Conservation (phyloP, 2,888 invertebrate species). For the Ptychoptera albimana region DNA sequence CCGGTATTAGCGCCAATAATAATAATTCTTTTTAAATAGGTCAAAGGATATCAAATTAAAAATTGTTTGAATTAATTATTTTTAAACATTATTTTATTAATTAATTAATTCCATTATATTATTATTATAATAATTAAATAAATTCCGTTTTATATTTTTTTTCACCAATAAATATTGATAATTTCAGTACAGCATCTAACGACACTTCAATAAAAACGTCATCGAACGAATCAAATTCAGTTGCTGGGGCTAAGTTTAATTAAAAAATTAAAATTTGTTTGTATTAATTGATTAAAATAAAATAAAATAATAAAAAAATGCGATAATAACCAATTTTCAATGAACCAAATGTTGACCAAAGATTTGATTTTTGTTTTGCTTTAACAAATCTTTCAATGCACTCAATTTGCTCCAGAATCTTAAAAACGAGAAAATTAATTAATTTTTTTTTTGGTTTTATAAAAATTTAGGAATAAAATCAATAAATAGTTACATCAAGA, state of each 20-base stretch:
- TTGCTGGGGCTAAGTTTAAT: conserved; percentile 25
- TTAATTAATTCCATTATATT: too few species aligned
- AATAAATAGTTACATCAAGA: conserved; percentile 34
- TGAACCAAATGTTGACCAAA: conserved; percentile 31
- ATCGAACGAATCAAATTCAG: conserved; percentile 33
- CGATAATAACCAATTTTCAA: conserved; percentile 24
- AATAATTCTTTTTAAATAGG: too few species aligned
- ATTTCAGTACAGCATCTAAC: conserved; percentile 34
- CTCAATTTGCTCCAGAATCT: conserved; percentile 38
- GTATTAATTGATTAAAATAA: conserved; percentile 5
- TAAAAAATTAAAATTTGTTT: conserved; percentile 8
- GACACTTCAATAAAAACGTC: conserved; percentile 34
- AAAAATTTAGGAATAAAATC: neutral
- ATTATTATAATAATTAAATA: conserved; percentile 16
- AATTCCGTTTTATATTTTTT: conserved; percentile 36
- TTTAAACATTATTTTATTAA: too few species aligned
- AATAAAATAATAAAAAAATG: conserved; percentile 9
- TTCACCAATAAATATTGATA: conserved; percentile 40
- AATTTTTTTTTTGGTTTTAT: too few species aligned
- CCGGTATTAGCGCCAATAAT: too few species aligned
- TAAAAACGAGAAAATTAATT: conserved; percentile 24
- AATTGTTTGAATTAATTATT: too few species aligned
- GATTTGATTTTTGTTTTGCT: conserved; percentile 21
- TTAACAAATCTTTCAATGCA: conserved; percentile 32
- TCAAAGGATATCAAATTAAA: too few species aligned